Conservation (phyloP, 2,888 invertebrate genomes). For the Hermaeophaga mercurialis region DNA sequence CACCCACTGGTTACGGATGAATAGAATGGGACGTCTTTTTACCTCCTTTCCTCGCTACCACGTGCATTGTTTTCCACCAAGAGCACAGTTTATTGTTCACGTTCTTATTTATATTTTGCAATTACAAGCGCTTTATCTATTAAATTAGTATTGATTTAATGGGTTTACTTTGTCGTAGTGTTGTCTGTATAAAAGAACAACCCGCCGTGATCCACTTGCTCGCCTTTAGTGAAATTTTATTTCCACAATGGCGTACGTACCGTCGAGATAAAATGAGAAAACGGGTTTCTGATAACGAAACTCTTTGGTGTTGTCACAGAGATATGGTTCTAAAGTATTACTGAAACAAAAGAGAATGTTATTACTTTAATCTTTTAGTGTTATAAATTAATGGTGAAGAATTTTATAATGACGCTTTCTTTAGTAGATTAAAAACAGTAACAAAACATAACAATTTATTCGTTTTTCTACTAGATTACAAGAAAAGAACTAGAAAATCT, state of each 20-base stretch:
- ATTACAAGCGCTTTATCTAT: constrained; percentile 48
- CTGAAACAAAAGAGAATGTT: no score
- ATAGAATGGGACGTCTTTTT: constrained; percentile 33
- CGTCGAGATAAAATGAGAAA: constrained; percentile 1
- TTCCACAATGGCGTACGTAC: constrained; percentile 19
- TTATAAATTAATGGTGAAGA: no score
- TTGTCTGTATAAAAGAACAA: constrained; percentile 37
- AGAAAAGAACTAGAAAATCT: no score
- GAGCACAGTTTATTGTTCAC: constrained; percentile 43
- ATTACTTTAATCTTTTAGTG: no score
- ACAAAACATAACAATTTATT: no score
- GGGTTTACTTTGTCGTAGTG: constrained; percentile 42
- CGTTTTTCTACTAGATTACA: no score
- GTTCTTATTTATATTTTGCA: constrained; percentile 48
- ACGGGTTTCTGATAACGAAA: neutral
- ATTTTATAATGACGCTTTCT: no score
- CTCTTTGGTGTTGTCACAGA: neutral
- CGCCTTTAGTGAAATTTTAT: constrained; percentile 17
- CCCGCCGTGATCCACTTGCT: constrained; percentile 28
- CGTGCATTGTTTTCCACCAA: constrained; percentile 44
- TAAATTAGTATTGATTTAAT: constrained; percentile 47
- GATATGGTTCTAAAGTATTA: neutral
- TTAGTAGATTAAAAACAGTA: no score
- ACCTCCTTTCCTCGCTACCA: constrained; percentile 33
- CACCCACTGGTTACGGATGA: constrained; percentile 31